Base-by-base conservation (phyloP, 1,140 invertebrate genomes). In the Drosophila orena region DNA sequence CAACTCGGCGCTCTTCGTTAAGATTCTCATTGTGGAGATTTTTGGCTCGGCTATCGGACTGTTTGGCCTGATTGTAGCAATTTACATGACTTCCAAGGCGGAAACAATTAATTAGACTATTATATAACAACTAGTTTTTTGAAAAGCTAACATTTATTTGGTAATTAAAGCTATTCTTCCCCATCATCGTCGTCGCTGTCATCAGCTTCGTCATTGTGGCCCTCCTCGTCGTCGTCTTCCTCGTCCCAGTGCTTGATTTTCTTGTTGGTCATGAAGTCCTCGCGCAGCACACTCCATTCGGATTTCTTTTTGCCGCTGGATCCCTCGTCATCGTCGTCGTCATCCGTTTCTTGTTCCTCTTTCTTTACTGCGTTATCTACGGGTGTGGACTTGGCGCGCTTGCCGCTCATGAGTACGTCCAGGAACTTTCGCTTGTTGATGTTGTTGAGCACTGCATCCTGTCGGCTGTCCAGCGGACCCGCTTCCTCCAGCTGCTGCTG, bases 11-110 rank as follows among this genome's bases (percentile, higher is more conserved):
- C 94, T 99, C 7, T 99, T 99, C 91, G 98, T 99, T 6, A 99
- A 99, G 93, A 98, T 99, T 92, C 94, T 99, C 2, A 99, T 99
- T 92, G 96, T 99, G 49, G 98, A 99, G 94, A 99, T 99, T 92
- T 99, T 99, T 92, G 98, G 97, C 10, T 98, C 97, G 91, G 98
- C 98, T 70, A 99, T 99, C 93, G 98, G 98, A 84, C 94, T 99
- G 0, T 99, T 99, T 94, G 98, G 98, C 53, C 94, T 99, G 20
- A 99, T 99, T 93, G 98, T 99, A 59, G 97, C 97, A 72, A 98
- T 99, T 93, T 97, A 99, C 91, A 97, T 98, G 95, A 94, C 93
- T n/a, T 94, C 94, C 62, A 95, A 94, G 91, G 93, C 93, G 34
- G 94, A 94, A 83, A 94, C 94, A 93, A 93, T 75, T 14, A 20